Evolutionary conservation across 2,113 vertebrate genomes (phyloP).

Genomic region (Hiodon alosoides): DNA sequence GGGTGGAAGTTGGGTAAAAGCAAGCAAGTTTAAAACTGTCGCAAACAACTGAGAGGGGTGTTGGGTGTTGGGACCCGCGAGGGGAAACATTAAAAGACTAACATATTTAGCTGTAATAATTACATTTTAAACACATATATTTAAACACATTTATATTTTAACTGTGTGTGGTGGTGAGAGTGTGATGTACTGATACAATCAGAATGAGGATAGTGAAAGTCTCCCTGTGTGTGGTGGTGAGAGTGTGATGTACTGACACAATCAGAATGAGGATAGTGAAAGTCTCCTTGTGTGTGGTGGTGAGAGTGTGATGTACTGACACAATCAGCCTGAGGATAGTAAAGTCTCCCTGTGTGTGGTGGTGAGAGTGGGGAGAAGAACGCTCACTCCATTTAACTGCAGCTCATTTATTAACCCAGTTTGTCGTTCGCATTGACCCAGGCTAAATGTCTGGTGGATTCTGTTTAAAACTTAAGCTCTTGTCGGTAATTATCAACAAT

Average conservation of each 20-base stretch:
- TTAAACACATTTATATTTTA: not conserved
- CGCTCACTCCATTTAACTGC: conserved; percentile 32
- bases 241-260: not conserved
- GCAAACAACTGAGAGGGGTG: no score
- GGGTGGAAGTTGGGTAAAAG: no score
- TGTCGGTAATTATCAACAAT: conserved; percentile 64
- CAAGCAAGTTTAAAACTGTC: no score
- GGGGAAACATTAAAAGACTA: no score
- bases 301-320: not conserved
- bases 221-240: not conserved
- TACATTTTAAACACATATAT: no score
- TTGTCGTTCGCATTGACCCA: conserved; percentile 57
- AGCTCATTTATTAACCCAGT: conserved; percentile 55
- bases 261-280: not conserved
- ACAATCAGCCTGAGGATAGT: not conserved
- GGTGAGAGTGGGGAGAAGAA: conserved; percentile 36
- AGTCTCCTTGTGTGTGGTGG: not conserved
- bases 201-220: not conserved
- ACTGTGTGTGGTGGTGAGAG: not conserved
- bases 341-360: not conserved
- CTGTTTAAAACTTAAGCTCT: conserved; percentile 57
- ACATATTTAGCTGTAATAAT: no score
- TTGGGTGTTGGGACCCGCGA: no score
- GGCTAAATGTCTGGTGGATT: conserved; percentile 65
- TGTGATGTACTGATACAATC: not conserved